Percentiles rank a stretch among this genome's conserved stretches.
phyloP scores from a whole-genome alignment of 2,888 invertebrate genomes.

The Parochlus steinenii region DNA sequence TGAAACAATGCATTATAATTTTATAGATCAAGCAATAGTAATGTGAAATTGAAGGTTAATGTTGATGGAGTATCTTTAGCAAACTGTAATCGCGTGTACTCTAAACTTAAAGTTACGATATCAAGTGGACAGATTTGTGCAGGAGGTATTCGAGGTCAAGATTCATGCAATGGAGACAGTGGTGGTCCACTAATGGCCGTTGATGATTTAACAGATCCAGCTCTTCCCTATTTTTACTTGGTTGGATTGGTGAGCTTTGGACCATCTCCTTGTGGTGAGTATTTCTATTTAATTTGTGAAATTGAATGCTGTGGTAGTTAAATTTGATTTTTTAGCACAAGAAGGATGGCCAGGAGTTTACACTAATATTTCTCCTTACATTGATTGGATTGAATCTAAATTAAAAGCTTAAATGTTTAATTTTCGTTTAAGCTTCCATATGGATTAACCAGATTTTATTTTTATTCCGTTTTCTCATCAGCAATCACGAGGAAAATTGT shows the following conservation, averaged over 20 bases:
- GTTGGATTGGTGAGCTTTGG: constrained; percentile 6
- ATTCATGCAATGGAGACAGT: constrained; percentile 41
- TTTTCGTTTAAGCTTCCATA: too few species aligned
- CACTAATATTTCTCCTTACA: constrained; percentile 42
- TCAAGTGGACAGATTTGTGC: constrained; percentile 1
- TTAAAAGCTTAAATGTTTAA: constrained; percentile 27
- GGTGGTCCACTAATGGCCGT: constrained; percentile 42
- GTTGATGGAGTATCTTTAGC: constrained; percentile 32
- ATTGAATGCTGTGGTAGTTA: constrained; percentile 36
- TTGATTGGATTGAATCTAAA: constrained; percentile 46
- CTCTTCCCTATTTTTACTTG: background rate
- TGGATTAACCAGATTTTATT: too few species aligned
- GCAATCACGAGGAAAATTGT: too few species aligned
- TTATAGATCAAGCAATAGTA: constrained; percentile 26
- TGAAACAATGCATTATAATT: too few species aligned
- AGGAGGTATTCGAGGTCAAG: constrained; percentile 15
- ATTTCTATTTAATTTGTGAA: constrained; percentile 24
- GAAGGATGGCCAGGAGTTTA: constrained; percentile 54
- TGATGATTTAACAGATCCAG: background rate
- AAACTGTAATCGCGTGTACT: constrained; percentile 34
- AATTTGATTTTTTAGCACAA: constrained; percentile 21
- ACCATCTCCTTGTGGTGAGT: background rate
- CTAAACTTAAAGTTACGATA: constrained; percentile 13
- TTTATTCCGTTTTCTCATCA: too few species aligned
- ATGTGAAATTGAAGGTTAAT: constrained; percentile 36